Evolutionary conservation across 92 coral and sea anemone genomes (phyloP).

Genomic region (Porites evermanni): DNA sequence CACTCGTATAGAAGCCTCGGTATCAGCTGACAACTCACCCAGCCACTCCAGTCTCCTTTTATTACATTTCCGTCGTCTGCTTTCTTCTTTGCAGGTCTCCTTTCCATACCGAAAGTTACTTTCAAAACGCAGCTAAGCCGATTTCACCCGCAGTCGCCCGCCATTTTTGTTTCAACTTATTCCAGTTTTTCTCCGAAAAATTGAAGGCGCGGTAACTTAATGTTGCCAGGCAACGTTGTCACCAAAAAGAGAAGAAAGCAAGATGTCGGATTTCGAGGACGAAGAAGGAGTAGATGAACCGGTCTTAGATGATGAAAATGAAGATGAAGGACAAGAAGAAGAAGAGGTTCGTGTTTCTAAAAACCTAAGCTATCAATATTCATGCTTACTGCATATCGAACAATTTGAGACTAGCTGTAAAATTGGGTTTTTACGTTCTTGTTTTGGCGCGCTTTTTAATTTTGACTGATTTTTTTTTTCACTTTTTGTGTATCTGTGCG

Average conservation of each 20-base stretch:
- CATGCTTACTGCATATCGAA: neutral
- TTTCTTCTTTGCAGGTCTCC: conserved; percentile 23
- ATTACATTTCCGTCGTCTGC: neutral
- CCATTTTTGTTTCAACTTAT: neutral
- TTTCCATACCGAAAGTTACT: neutral
- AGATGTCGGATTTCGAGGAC: conserved; percentile 99
- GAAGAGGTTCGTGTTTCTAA: conserved; percentile 64
- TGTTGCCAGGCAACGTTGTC: conserved; percentile 13
- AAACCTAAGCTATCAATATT: neutral
- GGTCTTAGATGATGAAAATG: conserved; percentile 90
- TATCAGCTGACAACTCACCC: conserved; percentile 6
- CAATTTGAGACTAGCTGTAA: neutral
- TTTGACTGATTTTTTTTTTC: neutral
- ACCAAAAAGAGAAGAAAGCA: conserved; percentile 5
- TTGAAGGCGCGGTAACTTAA: neutral
- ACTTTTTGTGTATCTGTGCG: neutral
- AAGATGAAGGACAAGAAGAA: conserved; percentile 84
- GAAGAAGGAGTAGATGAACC: conserved; percentile 99
- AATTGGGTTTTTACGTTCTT: neutral
- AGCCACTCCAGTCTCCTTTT: conserved; percentile 32
- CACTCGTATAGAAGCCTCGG: neutral
- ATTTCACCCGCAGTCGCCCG: neutral
- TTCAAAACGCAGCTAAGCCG: neutral
- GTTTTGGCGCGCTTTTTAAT: neutral
- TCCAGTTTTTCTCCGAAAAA: neutral